Base-by-base conservation (phyloP, 92 coral and sea anemone species). In the Virgularia gustaviana region DNA sequence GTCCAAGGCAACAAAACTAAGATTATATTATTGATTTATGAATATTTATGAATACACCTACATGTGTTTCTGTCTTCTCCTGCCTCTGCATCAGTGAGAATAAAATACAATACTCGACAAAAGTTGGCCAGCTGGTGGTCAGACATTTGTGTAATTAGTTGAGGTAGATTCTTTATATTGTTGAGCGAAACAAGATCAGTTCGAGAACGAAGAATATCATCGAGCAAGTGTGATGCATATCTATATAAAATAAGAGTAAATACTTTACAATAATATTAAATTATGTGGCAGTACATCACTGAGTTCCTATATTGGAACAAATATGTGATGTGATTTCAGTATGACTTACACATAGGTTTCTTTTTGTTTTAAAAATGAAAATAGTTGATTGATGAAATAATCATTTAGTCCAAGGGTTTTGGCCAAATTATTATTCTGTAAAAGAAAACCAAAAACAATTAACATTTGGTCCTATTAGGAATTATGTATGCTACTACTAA, bases 21-120 rank as follows among this genome's bases (percentile, higher is more conserved):
- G 2, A 20, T 1, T 0, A 27, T 15, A 16, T 13, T 8, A 56
- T 11, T 15, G 62, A n/a, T 27, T 8, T 37, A 19, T 56, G 0
- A 56, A 22, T 4, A 13, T 13, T 12, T 57, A 9, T 60, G 3
- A 1, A 60, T 34, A 6, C 44, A 79, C 92, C 81, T 80, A 91
- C 97, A 80, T 44, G 96, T 89, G 64, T 90, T 91, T 29, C 96
- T 87, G 66, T 91, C 97, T 76, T 91, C 97, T 8, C 86, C 84
- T 9, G 97, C 73, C 68, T 91, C 56, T 61, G 85, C 72, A 63
- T 91, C 97, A 19, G 97, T 78, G 5, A 91, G 83, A 3, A 87
- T 70, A 47, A 89, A 91, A 6, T 95, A 90, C 71, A 91, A 75
- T 49, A 91, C 92, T 42, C 97, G 86, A 34, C 97, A 91, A 56